These are phyloP conservation scores for Drosophila picticornis DNA, from an alignment of 2,888 invertebrate species.

Conservation along the genomic window DNA sequence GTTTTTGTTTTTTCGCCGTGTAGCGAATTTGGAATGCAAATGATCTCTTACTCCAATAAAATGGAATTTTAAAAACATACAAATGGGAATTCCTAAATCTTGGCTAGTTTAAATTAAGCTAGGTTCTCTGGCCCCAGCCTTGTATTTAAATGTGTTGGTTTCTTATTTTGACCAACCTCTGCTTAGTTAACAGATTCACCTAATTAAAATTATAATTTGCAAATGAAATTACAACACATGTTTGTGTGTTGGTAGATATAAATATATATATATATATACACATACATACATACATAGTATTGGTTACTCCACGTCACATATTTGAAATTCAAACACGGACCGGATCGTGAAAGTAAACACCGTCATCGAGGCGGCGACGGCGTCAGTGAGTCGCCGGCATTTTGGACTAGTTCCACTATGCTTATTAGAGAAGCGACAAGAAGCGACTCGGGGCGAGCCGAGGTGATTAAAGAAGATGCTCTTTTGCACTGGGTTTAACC, in stretches of 20 bases:
- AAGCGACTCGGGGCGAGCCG: neutral
- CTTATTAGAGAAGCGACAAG: conserved; percentile 20
- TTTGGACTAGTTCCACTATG: conserved; percentile 67
- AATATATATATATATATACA: neutral
- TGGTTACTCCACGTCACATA: conserved; percentile 72
- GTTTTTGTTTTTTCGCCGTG: conserved; percentile 16
- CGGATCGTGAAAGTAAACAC: conserved; percentile 74
- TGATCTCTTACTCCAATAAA: conserved; percentile 30
- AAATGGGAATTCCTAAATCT: conserved; percentile 52
- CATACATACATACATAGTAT: conserved; percentile 6
- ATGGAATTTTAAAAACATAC: conserved; percentile 26
- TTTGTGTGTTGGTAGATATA: neutral
- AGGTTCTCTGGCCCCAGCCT: conserved; percentile 48
- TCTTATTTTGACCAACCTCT: conserved; percentile 1
- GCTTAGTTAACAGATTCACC: conserved; percentile 42
- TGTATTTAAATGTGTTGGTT: conserved; percentile 21
- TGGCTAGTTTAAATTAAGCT: conserved; percentile 7
- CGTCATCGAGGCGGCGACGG: conserved; percentile 51
- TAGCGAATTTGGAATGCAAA: conserved; percentile 44
- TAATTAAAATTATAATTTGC: conserved; percentile 34
- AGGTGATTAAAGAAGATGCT: conserved; percentile 12
- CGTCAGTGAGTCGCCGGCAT: conserved; percentile 61
- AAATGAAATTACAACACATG: conserved; percentile 16
- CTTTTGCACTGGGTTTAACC: conserved; percentile 66
- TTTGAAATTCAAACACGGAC: conserved; percentile 58